A percentile compares a stretch with the other conserved stretches of the same genome.
Evolutionary conservation across 2,797 vertebrate species (phyloP).

Genomic region (Kryptopterus vitreolus): DNA sequence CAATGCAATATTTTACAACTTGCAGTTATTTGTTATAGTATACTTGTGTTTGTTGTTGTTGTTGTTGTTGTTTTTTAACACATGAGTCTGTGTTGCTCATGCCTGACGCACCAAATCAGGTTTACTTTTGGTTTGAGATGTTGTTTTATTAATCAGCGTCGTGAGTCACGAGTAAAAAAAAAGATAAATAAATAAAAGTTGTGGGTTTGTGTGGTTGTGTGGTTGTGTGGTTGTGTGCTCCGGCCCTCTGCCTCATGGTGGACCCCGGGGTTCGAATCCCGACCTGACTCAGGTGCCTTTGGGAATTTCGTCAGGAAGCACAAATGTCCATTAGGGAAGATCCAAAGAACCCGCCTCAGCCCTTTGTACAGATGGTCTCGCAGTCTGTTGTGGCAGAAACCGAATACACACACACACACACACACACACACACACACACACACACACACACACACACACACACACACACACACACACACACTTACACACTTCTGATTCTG

Average conservation of each 20-base stretch:
- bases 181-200: too few species aligned
- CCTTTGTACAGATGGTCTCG: not conserved
- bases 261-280: conserved; percentile 12
- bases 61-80: not conserved
- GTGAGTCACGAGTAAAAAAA: not conserved
- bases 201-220: not conserved
- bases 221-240: not conserved
- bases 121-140: conserved; percentile 1
- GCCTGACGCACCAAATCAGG: not conserved
- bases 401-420: not conserved
- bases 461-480: too few species aligned
- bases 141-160: conserved; percentile 4
- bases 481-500: conserved; percentile 2
- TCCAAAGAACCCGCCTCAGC: not conserved
- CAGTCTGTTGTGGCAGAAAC: not conserved
- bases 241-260: not conserved
- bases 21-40: not conserved
- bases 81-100: not conserved
- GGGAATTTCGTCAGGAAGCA: conserved; percentile 11
- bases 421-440: too few species aligned
- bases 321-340: conserved; percentile 9
- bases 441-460: too few species aligned
- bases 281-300: not conserved
- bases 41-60: not conserved
- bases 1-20: not conserved